Evolutionary conservation across 2,888 invertebrate species (phyloP), one percentile per base, ranked within the genome.

Genomic region (Phasia obesa): DNA sequence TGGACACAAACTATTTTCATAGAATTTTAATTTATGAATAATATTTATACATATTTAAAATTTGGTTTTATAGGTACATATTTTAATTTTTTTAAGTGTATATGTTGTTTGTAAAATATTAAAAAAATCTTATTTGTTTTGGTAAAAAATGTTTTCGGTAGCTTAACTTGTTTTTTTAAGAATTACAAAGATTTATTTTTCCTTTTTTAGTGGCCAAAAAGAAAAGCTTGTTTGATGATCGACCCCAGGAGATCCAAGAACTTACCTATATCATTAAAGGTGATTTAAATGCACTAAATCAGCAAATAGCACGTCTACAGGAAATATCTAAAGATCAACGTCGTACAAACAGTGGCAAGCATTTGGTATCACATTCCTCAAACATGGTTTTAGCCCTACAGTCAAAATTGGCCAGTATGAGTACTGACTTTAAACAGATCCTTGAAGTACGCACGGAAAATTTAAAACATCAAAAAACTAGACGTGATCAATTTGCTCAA

Each of bases 401-500:
- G 92, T 98, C 99, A 1, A 96, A 98, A 91, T 92, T 99, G 86
- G 99, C 99, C 38, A 95, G 95, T 84, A 99, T 99, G 97, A 99
- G 99, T 59, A 98, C 97, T 85, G 97, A 98, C 89, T 99, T 99
- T 91, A 99, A 99, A 92, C 97, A 96, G 92, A 98, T 99, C 59
- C 93, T 99, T 75, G 99, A 99, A 94, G 97, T 99, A 21, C 93
- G 99, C 87, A 99, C 99, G 17, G 98, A 99, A 94, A 99, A 98
- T 92, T 93, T 99, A 89, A 98, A 98, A 91, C 97, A 98, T 88
- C 99, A 99, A 91, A 98, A 98, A 90, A 95, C 93, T 85, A 94
- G 99, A 86, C 93, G 98, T 85, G 99, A 99, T 90, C 98, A 98
- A 89, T 87, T 92, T 91, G 86, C 92, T 91, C 94, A 95, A 90